These are phyloP conservation scores for Parnassius apollo DNA, from an alignment of 2,888 invertebrate species.

Conservation along the genomic window DNA sequence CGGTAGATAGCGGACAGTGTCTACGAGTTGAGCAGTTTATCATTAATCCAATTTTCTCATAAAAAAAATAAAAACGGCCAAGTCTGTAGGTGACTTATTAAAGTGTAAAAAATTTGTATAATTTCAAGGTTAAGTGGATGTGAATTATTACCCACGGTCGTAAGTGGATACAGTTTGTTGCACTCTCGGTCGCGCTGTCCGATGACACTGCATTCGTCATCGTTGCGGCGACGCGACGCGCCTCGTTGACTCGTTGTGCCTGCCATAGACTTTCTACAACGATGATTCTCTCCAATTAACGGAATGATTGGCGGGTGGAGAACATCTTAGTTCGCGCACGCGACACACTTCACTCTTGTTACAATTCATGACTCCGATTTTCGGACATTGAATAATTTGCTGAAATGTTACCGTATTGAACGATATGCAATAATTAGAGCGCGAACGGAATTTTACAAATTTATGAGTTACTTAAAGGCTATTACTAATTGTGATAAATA, in stretches of 20 bases:
- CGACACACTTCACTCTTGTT: conserved; percentile 73
- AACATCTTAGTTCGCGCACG: conserved; percentile 64
- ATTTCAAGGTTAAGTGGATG: conserved; percentile 14
- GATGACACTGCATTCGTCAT: conserved; percentile 58
- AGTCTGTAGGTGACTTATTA: neutral
- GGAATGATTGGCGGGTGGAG: conserved; percentile 72
- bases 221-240: conserved; percentile 22
- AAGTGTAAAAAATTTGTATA: neutral
- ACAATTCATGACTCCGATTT: conserved; percentile 43
- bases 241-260: conserved; percentile 25
- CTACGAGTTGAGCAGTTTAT: no score
- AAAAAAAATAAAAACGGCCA: no score
- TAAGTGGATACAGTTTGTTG: conserved; percentile 58
- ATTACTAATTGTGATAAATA: no score
- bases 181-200: conserved; percentile 53
- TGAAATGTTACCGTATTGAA: no score
- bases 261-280: conserved; percentile 65
- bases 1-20: no score
- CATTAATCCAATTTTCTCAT: no score
- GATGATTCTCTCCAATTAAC: conserved; percentile 80
- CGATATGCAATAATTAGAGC: no score
- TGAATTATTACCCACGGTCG: conserved; percentile 23
- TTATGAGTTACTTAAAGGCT: no score
- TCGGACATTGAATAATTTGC: neutral
- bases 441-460: no score